Evolutionary conservation across 2,888 invertebrate species (phyloP).

Genomic region (Drosophila flavopinicola): DNA sequence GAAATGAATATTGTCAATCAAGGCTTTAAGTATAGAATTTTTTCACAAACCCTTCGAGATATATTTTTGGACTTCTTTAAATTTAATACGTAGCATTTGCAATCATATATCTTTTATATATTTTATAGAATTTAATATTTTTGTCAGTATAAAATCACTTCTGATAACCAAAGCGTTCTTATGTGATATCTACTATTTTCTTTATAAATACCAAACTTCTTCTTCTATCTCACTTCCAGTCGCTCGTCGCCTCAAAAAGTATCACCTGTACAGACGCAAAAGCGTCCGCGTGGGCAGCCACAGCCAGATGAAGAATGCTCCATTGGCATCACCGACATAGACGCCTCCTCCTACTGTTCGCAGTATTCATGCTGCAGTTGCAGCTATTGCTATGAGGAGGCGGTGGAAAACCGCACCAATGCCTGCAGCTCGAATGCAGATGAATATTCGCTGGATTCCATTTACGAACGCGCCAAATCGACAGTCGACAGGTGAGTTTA

Average conservation of each 20-base stretch:
- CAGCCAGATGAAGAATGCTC: constrained; percentile 70
- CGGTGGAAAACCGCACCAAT: constrained; percentile 83
- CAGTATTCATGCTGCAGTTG: constrained; percentile 87
- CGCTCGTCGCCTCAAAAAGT: constrained; percentile 40
- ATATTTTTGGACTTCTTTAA: too few relatives aligned
- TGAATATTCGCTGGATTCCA: constrained; percentile 77
- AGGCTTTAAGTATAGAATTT: too few relatives aligned
- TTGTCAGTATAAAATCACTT: too few relatives aligned
- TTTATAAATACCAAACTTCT: too few relatives aligned
- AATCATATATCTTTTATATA: too few relatives aligned
- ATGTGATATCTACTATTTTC: too few relatives aligned
- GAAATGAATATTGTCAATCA: too few relatives aligned
- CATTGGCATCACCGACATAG: constrained; percentile 79
- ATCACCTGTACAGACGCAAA: constrained; percentile 42
- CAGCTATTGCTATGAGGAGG: constrained; percentile 86
- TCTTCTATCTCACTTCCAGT: constrained; percentile 29
- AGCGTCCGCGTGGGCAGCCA: constrained; percentile 15
- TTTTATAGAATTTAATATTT: too few relatives aligned
- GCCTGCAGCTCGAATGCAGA: constrained; percentile 81
- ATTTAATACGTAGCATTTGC: too few relatives aligned
- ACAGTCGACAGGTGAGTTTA: constrained; percentile 80
- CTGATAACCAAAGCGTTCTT: too few relatives aligned
- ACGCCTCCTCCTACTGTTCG: constrained; percentile 85
- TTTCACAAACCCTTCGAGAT: too few relatives aligned
- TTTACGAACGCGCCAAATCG: constrained; percentile 68